Conservation (phyloP, 2,113 vertebrate genomes). For the Serinus canaria region DNA sequence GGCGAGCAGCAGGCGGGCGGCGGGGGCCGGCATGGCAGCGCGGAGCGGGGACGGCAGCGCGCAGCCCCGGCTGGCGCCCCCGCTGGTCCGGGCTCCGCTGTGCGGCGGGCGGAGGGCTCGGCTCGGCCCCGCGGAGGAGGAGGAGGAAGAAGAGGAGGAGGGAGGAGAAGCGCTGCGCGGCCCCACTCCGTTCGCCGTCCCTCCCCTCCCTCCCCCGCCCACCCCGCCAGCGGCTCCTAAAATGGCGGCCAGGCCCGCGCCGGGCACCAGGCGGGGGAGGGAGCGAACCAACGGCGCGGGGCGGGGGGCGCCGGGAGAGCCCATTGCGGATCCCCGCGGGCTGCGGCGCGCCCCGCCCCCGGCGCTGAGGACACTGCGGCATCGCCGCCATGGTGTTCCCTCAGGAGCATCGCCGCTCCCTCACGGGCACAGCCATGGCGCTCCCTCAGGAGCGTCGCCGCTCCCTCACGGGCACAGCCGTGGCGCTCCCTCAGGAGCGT, state of each 20-base stretch:
- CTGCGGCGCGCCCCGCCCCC: background rate
- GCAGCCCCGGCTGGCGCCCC: background rate
- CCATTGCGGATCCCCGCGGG: background rate
- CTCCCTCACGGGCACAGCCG: too few relatives aligned
- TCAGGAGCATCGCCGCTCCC: background rate
- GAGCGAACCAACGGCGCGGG: background rate
- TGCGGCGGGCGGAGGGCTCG: too few relatives aligned
- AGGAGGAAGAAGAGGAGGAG: too few relatives aligned
- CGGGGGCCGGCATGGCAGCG: constrained; percentile 10
- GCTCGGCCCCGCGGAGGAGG: too few relatives aligned
- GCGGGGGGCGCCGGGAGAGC: background rate
- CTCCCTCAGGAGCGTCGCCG: background rate
- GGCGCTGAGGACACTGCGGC: background rate
- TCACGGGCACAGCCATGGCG: background rate
- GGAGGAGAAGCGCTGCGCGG: too few relatives aligned
- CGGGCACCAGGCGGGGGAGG: background rate
- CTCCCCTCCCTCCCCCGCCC: background rate
- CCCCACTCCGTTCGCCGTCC: background rate
- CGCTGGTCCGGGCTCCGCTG: too few relatives aligned
- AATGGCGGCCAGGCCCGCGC: background rate
- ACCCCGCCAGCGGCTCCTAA: background rate
- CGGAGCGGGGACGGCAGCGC: background rate
- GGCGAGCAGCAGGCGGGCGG: constrained; percentile 63
- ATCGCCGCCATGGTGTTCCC: background rate
- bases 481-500: background rate